Percentiles rank a stretch among this genome's conserved stretches.
phyloP scores from a whole-genome alignment of 2,888 invertebrate species.

The Nycteola revayana region DNA sequence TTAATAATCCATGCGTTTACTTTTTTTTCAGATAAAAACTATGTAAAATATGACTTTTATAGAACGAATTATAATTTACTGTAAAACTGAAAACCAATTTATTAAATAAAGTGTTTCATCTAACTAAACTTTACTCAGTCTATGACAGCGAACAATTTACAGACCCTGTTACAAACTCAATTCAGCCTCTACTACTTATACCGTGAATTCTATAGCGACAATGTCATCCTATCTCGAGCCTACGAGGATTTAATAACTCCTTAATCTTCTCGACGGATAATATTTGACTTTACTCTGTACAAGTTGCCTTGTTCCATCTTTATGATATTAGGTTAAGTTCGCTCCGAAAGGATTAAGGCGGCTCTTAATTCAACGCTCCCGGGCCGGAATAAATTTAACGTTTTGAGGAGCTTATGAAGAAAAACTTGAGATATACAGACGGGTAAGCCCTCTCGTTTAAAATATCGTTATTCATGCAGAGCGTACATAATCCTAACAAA shows the following conservation, averaged over 20 bases:
- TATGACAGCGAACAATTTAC: too few relatives aligned
- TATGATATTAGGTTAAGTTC: constrained; percentile 79
- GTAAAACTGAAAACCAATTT: too few relatives aligned
- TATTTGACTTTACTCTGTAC: constrained; percentile 77
- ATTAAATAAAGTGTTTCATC: too few relatives aligned
- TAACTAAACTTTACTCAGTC: too few relatives aligned
- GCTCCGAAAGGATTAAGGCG: constrained; percentile 77
- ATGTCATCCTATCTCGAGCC: constrained; percentile 22
- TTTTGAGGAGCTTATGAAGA: constrained; percentile 75
- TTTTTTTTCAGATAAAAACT: too few relatives aligned
- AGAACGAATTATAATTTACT: too few relatives aligned
- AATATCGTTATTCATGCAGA: constrained; percentile 43
- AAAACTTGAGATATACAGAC: constrained; percentile 70
- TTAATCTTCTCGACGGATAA: constrained; percentile 74
- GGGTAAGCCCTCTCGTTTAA: constrained; percentile 53
- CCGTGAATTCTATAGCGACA: constrained; percentile 16
- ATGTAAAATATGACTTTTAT: too few relatives aligned
- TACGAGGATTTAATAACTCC: constrained; percentile 67
- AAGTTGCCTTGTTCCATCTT: constrained; percentile 77
- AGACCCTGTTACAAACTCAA: too few relatives aligned
- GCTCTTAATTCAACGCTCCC: constrained; percentile 76
- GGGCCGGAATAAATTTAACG: constrained; percentile 79
- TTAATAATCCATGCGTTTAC: too few relatives aligned
- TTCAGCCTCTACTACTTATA: too few relatives aligned
- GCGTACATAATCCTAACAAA: constrained; percentile 17